These are phyloP conservation scores for Galerucella pusilla DNA, from an alignment of 2,888 invertebrate species.

Conservation along the genomic window DNA sequence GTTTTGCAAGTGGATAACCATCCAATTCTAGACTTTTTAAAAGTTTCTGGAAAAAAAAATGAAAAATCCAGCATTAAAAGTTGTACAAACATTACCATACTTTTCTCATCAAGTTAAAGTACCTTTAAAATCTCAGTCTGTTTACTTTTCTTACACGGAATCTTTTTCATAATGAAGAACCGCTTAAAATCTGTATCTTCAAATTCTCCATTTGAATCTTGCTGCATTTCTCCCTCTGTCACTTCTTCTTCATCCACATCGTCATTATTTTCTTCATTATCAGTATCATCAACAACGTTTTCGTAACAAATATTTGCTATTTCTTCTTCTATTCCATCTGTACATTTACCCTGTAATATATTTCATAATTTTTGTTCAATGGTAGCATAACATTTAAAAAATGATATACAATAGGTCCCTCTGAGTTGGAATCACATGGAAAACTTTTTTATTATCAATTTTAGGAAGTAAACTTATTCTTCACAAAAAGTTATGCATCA, in stretches of 20 bases:
- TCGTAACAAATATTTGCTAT: neutral
- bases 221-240: neutral
- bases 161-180: conserved; percentile 54
- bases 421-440: too few relatives aligned
- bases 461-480: too few relatives aligned
- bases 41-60: conserved; percentile 6
- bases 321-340: conserved; percentile 8
- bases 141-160: conserved; percentile 50
- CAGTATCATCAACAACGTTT: neutral
- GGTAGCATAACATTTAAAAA: neutral
- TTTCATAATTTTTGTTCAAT: too few relatives aligned
- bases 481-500: too few relatives aligned
- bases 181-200: conserved; percentile 45
- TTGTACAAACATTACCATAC: too few relatives aligned
- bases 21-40: conserved; percentile 47
- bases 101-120: conserved; percentile 4
- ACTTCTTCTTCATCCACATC: neutral
- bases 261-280: conserved; percentile 12
- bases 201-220: conserved; percentile 12
- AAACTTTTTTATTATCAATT: too few relatives aligned
- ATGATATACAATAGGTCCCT: too few relatives aligned
- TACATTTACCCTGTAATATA: neutral
- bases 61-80: too few relatives aligned
- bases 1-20: conserved; percentile 61
- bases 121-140: conserved; percentile 54